These are phyloP conservation scores for Pristis pectinata DNA, from an alignment of 2,797 vertebrate genomes.

Conservation along the genomic window DNA sequence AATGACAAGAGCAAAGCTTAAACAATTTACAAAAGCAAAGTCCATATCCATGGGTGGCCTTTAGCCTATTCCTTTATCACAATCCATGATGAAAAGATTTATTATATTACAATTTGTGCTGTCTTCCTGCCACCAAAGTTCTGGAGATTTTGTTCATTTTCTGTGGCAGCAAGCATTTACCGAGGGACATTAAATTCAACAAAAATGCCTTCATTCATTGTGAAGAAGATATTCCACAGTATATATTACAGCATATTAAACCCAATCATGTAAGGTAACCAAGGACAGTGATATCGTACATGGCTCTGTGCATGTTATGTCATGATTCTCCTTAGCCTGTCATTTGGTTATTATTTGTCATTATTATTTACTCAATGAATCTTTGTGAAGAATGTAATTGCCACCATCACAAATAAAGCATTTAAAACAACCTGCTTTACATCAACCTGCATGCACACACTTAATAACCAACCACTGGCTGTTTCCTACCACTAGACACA, in stretches of 20 bases:
- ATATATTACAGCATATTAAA: not conserved
- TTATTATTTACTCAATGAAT: conserved; percentile 6
- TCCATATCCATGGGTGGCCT: not conserved
- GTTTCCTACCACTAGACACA: conserved; percentile 48
- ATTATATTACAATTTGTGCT: not conserved
- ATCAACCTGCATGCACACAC: conserved; percentile 48
- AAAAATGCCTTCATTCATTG: not conserved
- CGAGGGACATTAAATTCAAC: not conserved
- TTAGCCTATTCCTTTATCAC: not conserved
- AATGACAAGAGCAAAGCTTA: not conserved
- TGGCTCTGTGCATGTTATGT: not conserved
- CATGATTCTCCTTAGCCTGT: not conserved
- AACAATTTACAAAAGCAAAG: too few relatives aligned
- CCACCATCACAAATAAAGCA: conserved; percentile 41
- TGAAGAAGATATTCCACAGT: not conserved
- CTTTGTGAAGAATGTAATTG: conserved; percentile 4
- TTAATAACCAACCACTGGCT: conserved; percentile 46
- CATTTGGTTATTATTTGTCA: not conserved
- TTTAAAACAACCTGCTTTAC: conserved; percentile 46
- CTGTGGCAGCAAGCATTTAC: not conserved
- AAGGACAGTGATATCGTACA: not conserved
- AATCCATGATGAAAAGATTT: not conserved
- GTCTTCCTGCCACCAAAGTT: not conserved
- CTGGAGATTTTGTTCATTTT: not conserved
- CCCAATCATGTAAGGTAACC: not conserved